A percentile compares a stretch with the other conserved stretches of the same genome.
Evolutionary conservation across 2,113 vertebrate genomes (phyloP).

Genomic region (Plestiodon gilberti): DNA sequence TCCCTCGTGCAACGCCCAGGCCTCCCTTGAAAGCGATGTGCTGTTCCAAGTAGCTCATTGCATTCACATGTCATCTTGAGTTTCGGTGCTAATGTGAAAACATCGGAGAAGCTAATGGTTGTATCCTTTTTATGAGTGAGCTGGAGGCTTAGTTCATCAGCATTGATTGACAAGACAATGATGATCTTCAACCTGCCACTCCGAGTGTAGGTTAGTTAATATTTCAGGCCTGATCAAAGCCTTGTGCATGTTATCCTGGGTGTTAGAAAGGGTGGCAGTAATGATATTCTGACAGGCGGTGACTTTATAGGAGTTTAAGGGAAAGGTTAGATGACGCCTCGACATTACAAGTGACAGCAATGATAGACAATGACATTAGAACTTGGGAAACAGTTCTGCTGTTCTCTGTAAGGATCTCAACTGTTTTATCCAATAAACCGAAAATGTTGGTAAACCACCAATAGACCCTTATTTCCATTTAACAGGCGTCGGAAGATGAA

Average conservation of each 20-base stretch:
- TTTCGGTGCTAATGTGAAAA: constrained; percentile 9
- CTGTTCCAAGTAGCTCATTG: neutral
- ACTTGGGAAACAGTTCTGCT: neutral
- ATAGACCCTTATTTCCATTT: too few relatives aligned
- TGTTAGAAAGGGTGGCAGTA: constrained; percentile 42
- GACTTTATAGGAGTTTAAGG: constrained; percentile 38
- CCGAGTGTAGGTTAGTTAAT: constrained; percentile 39
- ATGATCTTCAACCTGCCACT: neutral
- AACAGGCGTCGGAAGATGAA: too few relatives aligned
- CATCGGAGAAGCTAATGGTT: constrained; percentile 31
- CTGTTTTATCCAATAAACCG: neutral
- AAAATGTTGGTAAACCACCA: neutral
- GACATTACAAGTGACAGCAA: rapidly evolving
- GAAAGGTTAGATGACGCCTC: constrained; percentile 29
- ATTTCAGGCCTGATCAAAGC: constrained; percentile 36
- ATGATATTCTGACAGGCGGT: constrained; percentile 48
- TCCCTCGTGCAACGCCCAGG: neutral
- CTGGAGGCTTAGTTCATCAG: constrained; percentile 2
- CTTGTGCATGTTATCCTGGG: constrained; percentile 38
- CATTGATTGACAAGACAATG: constrained; percentile 46
- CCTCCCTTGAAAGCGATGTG: neutral
- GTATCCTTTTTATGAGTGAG: neutral
- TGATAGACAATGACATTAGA: neutral
- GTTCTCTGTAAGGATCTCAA: neutral
- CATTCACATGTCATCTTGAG: neutral